Evolutionary conservation across 1,140 invertebrate genomes (phyloP), one percentile per base, ranked within the genome.

Genomic region (Drosophila pandora): DNA sequence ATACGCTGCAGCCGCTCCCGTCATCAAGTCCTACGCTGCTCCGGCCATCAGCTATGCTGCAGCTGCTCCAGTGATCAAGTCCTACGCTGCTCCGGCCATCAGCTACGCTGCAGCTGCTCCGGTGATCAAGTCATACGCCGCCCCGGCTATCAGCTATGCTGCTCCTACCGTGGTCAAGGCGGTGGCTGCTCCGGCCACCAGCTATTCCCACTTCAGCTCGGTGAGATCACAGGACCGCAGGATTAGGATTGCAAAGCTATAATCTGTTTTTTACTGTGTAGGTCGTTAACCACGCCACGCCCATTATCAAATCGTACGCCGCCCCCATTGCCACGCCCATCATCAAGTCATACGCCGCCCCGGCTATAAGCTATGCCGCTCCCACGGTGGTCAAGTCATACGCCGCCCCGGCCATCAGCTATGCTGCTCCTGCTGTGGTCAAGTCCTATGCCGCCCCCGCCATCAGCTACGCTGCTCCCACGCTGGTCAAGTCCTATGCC

Each of bases 181-280:
- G 5, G 79, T 82, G 58, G 81, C 79, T 3, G 72, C 88, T 5
- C 70, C 81, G 3, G 49, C 32, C 32, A 80, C 79, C 47, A 89
- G 84, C 28, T 89, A 89, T 71, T 79, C 87, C 0, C 79, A 84
- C 12, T 90, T 90, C 50, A 90, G 87, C 28, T 82, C 80, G 70
- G 87, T 90, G 68, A 76, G 85, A 53, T 37, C 2, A 8, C 8
- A 32, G 32, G 8, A 32, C 32, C 8, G 28, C 5, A 10, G 10
- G 2, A 39, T 23, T 22, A 2, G 3, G 5, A 6, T 13, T 8
- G 5, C 39, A 41, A 41, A 7, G 8, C 7, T 28, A 2, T 32
- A 4, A 13, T 21, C 0, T 3, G 0, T 4, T 45, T 10, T 6
- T 17, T 13, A 17, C 2, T n/a, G 1, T 21, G 6, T 41, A 83